Evolutionary conservation across 2,113 vertebrate species (phyloP), one percentile per base, ranked within the genome.

Genomic region (Siniperca chuatsi): DNA sequence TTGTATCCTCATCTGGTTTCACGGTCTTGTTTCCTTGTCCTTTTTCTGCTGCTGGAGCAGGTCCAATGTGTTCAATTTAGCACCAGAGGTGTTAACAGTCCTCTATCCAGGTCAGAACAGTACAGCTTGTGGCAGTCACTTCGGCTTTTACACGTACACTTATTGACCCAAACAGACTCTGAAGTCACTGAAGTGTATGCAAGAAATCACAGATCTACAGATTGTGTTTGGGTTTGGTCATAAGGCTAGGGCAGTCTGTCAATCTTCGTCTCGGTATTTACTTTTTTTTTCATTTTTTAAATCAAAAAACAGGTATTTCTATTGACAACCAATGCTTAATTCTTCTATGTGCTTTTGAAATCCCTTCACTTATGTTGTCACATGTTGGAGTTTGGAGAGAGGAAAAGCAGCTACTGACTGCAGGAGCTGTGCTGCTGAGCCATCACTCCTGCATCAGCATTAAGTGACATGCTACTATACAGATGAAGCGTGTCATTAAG

Each of bases 31-130:
- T 80, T 60, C 11, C n/a, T 16, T 35, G 42, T 55, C 29, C 50
- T 54, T 52, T 29, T 44, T 83, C 40, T 84, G 40, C 61, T n/a
- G 55, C 68, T 67, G 68, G 48, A 78, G 4, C 76, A 37, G 29
- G 52, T 81, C 78, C 80, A 78, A 65, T 69, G 48, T 77, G 77
- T 72, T 81, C 40, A 70, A 16, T 65, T 73, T 79, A 69, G 67
- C 64, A 55, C 50, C 29, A 77, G 50, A 71, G 12, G 40, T 5
- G 13, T 74, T 25, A 73, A 67, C 58, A 23, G 69, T 87, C 78
- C 35, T 79, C 62, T 68, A 4, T 72, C 13, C 54, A 55, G 25
- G 13, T 67, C 37, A 57, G 58, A 68, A 66, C 60, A 75, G 40
- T 40, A 75, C 54, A 81, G 68, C 72, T 25, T 60, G 55, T 67